These are phyloP conservation scores for Acrocephalus kingi DNA, from an alignment of 2,113 vertebrate species.

Conservation along the genomic window DNA sequence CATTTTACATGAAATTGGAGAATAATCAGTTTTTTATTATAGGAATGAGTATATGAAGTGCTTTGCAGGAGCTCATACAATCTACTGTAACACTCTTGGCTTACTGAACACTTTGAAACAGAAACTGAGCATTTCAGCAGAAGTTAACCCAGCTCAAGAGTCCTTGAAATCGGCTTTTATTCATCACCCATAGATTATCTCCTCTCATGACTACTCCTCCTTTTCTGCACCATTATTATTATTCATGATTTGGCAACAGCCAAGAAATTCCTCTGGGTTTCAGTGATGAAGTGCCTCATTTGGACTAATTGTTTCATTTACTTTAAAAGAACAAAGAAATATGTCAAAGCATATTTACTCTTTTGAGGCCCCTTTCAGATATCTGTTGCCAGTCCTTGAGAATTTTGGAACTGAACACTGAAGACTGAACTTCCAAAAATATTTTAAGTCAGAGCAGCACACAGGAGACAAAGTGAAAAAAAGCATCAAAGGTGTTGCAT, in stretches of 20 bases:
- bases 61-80: background rate
- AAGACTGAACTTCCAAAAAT: background rate
- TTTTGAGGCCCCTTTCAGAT: background rate
- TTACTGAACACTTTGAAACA: background rate
- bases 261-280: slow-evolving; percentile 14
- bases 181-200: background rate
- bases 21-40: background rate
- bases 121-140: background rate
- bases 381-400: background rate
- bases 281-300: slow-evolving; percentile 36
- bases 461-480: background rate
- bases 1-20: background rate
- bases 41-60: background rate
- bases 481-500: background rate
- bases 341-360: slow-evolving; percentile 5
- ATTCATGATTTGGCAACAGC: background rate
- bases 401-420: background rate
- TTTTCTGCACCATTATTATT: slow-evolving; percentile 1
- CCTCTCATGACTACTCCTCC: background rate
- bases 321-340: slow-evolving; percentile 4
- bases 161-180: background rate
- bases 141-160: background rate
- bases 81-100: background rate
- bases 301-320: slow-evolving; percentile 33
- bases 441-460: background rate